Conservation (phyloP, 2,797 vertebrate genomes). For the Echeneis naucrates region DNA sequence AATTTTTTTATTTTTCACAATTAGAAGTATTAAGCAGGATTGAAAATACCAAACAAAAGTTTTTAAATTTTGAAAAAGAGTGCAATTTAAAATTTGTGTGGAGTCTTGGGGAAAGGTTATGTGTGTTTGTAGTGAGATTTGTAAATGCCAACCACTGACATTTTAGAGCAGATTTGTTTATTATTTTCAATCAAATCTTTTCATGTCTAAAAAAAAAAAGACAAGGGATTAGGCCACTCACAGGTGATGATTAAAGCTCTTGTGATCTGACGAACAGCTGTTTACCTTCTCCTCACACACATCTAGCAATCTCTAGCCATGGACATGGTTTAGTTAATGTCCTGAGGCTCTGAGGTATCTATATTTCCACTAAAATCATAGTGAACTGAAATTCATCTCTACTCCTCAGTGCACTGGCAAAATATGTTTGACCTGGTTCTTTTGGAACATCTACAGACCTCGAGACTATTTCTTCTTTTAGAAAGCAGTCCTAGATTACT, state of each 20-base stretch:
- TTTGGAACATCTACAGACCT: background rate
- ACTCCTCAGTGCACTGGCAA: background rate
- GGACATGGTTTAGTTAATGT: background rate
- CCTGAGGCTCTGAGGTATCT: background rate
- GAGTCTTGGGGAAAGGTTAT: conserved; percentile 59
- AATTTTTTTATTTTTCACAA: too few species aligned
- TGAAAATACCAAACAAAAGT: conserved; percentile 1
- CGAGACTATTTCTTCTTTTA: background rate
- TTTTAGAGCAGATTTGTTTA: conserved; percentile 49
- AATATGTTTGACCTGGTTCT: background rate
- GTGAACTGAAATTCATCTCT: background rate
- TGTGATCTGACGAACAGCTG: background rate
- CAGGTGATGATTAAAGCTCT: conserved; percentile 6
- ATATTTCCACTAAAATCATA: background rate
- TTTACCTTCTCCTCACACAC: background rate
- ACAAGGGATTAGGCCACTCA: conserved; percentile 16
- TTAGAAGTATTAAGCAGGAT: background rate
- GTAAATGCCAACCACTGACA: conserved; percentile 66
- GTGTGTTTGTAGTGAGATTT: conserved; percentile 49
- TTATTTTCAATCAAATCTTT: conserved; percentile 45
- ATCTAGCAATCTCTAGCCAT: too few species aligned
- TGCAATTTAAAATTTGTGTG: conserved; percentile 15
- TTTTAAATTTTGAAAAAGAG: conserved; percentile 9
- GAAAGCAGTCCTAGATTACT: background rate
- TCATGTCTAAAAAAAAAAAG: conserved; percentile 20